phyloP scores from a whole-genome alignment of 2,888 invertebrate species.

The Serripes groenlandicus region DNA sequence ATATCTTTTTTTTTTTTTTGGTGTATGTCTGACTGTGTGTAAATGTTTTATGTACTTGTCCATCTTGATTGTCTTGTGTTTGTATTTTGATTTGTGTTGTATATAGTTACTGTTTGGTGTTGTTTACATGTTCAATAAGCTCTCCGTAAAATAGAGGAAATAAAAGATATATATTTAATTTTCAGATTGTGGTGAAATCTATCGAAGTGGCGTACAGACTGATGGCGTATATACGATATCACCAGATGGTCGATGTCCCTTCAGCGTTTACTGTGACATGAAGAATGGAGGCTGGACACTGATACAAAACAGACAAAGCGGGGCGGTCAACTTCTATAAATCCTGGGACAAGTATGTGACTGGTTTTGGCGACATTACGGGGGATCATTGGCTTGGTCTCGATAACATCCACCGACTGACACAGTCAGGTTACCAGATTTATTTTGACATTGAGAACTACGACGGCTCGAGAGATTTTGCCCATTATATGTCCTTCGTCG shows the following conservation, averaged over 20 bases:
- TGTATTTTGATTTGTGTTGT: too few relatives aligned
- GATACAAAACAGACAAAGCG: too few relatives aligned
- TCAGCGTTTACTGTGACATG: slow-evolving; percentile 57
- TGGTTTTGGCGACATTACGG: slow-evolving; percentile 54
- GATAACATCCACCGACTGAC: slow-evolving; percentile 58
- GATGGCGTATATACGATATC: slow-evolving; percentile 45
- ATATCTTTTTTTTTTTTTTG: too few relatives aligned
- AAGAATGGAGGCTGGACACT: slow-evolving; percentile 44
- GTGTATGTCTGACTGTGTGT: too few relatives aligned
- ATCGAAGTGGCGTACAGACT: slow-evolving; percentile 16
- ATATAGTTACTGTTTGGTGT: too few relatives aligned
- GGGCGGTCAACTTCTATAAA: slow-evolving; percentile 44
- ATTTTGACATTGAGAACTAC: slow-evolving; percentile 47
- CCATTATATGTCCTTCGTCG: slow-evolving; percentile 47
- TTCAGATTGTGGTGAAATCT: slow-evolving; percentile 53
- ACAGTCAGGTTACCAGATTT: slow-evolving; percentile 42
- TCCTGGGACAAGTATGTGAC: slow-evolving; percentile 52
- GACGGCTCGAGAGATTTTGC: slow-evolving; percentile 43
- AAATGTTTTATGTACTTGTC: too few relatives aligned
- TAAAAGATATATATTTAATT: too few relatives aligned
- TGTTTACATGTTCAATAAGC: too few relatives aligned
- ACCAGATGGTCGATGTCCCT: slow-evolving; percentile 54
- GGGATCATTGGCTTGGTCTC: slow-evolving; percentile 57
- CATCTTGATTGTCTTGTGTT: too few relatives aligned
- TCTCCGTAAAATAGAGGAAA: too few relatives aligned